Conservation (phyloP, 2,113 vertebrate species). For the Ciconia boyciana region DNA sequence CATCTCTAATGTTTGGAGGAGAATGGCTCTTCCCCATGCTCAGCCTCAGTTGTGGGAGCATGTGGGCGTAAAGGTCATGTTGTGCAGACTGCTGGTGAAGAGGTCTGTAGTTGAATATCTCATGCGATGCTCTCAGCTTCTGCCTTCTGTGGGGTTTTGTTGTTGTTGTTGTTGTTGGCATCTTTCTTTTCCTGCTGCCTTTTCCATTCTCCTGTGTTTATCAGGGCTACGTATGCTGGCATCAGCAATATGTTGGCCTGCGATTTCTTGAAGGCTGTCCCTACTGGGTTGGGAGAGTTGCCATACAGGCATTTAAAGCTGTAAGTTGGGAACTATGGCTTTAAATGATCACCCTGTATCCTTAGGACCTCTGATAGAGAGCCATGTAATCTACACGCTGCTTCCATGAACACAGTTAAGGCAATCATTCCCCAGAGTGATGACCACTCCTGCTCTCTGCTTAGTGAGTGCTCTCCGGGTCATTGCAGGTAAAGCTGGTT, state of each 20-base stretch:
- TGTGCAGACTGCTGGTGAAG: background rate
- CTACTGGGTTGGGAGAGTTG: background rate
- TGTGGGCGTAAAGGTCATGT: background rate
- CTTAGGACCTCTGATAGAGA: background rate
- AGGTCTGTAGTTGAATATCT: background rate
- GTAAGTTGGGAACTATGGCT: background rate
- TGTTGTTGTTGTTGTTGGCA: background rate
- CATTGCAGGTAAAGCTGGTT: background rate
- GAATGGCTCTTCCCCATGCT: background rate
- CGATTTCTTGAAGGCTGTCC: background rate
- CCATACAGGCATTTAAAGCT: background rate
- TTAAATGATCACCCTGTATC: slow-evolving; percentile 6
- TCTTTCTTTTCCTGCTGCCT: background rate
- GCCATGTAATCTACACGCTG: background rate
- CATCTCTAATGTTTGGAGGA: background rate
- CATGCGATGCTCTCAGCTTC: background rate
- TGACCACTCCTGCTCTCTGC: background rate
- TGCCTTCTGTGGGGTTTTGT: background rate
- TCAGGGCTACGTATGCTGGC: background rate
- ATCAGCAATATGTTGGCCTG: background rate
- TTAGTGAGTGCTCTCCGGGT: background rate
- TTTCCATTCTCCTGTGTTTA: background rate
- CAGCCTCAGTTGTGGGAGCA: background rate
- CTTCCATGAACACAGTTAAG: slow-evolving; percentile 2
- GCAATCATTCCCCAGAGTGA: background rate